Evolutionary conservation across 2,888 invertebrate genomes (phyloP).

Genomic region (Clistopyga incitator): DNA sequence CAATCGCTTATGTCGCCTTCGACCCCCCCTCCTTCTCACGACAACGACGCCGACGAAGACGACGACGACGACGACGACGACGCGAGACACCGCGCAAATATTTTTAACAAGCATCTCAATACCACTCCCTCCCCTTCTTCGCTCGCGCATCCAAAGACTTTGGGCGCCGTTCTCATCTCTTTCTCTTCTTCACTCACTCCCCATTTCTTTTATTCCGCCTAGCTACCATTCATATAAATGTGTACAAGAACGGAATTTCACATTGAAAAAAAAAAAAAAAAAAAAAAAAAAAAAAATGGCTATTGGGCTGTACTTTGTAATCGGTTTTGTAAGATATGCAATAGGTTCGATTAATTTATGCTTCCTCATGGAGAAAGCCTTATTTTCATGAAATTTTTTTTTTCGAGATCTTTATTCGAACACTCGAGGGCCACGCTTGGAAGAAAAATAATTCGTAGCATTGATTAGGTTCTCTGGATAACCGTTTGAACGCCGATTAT

Average conservation of each 20-base stretch:
- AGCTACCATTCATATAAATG: constrained; percentile 19
- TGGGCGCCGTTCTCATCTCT: constrained; percentile 36
- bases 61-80: constrained; percentile 50
- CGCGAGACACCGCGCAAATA: constrained; percentile 69
- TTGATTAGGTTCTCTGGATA: too few relatives aligned
- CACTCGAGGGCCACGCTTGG: neutral
- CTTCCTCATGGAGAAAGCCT: too few relatives aligned
- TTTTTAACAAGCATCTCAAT: constrained; percentile 69
- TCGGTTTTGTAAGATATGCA: neutral
- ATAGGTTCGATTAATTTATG: too few relatives aligned
- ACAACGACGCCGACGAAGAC: constrained; percentile 19
- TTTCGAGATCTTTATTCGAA: too few relatives aligned
- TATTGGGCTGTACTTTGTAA: neutral
- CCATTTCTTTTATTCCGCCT: constrained; percentile 13
- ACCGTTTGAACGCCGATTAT: too few relatives aligned
- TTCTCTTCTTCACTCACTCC: constrained; percentile 10
- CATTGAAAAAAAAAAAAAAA: neutral
- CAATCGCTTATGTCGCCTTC: constrained; percentile 52
- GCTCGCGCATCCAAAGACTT: constrained; percentile 38
- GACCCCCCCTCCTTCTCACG: neutral
- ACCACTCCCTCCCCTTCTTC: constrained; percentile 17
- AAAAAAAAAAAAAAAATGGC: neutral
- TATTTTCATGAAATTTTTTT: too few relatives aligned
- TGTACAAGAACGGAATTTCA: constrained; percentile 10
- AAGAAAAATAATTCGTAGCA: neutral